Percentiles rank a stretch among this genome's conserved stretches.
These are phyloP conservation scores for Corapipo altera DNA, from an alignment of 2,113 vertebrate species.

Conservation along the genomic window DNA sequence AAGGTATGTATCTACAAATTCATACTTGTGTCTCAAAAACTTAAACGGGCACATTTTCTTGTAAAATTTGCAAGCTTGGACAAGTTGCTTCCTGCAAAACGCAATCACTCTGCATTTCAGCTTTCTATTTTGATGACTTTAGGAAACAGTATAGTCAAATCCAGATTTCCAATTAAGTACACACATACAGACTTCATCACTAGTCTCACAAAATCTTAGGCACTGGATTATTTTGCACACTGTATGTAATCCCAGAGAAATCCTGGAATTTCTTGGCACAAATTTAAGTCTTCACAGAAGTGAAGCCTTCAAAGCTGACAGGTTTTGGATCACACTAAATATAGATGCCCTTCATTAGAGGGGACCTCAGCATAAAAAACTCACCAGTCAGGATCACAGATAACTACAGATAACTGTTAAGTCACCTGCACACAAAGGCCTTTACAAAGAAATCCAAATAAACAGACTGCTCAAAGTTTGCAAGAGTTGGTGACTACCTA, in stretches of 20 bases:
- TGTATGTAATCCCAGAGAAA: not conserved
- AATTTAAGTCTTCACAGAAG: not conserved
- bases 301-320: not conserved
- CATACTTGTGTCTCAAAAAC: not conserved
- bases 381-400: not conserved
- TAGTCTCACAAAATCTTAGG: not conserved
- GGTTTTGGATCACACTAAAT: not conserved
- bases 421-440: not conserved
- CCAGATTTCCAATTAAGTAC: slow-evolving; percentile 6
- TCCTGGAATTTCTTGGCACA: not conserved
- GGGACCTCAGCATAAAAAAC: not conserved
- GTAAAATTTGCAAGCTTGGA: not conserved
- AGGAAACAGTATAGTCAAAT: slow-evolving; percentile 28
- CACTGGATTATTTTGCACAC: not conserved
- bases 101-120: slow-evolving; percentile 30
- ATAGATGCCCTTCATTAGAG: not conserved
- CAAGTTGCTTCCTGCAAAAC: slow-evolving; percentile 8
- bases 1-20: not conserved
- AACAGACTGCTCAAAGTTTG: not conserved
- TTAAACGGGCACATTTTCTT: not conserved
- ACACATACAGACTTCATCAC: not conserved
- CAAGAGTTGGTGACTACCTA: not conserved
- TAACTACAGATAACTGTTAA: not conserved
- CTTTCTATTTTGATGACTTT: slow-evolving; percentile 34
- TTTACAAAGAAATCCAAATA: not conserved